Percentiles rank a stretch among this genome's conserved stretches.
These are phyloP conservation scores for Saxidomus purpurata DNA, from an alignment of 1,140 invertebrate genomes.

Conservation along the genomic window DNA sequence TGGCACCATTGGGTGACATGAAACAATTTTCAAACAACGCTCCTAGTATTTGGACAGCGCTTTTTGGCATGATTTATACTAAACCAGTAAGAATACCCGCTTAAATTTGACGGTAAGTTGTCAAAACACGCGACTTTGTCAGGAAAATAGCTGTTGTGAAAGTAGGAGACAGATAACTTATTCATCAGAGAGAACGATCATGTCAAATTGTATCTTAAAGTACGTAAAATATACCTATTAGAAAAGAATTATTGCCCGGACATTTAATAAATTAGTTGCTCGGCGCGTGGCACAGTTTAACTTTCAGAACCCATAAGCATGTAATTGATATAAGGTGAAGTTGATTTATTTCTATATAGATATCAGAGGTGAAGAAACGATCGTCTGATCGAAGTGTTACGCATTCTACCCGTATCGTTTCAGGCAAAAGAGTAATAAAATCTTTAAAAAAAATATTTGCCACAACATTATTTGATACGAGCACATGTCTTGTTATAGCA, in stretches of 20 bases:
- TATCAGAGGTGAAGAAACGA: neutral
- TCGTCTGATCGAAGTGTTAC: too few relatives aligned
- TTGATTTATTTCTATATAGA: neutral
- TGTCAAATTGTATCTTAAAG: neutral
- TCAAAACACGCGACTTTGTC: conserved; percentile 19
- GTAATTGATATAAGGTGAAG: neutral
- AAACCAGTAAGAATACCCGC: neutral
- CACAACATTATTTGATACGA: too few relatives aligned
- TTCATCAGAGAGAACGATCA: neutral
- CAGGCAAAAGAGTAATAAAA: too few relatives aligned
- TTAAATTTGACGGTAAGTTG: conserved; percentile 18
- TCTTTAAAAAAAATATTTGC: too few relatives aligned
- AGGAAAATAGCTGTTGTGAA: neutral
- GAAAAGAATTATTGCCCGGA: neutral
- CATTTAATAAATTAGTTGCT: neutral
- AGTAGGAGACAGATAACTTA: neutral
- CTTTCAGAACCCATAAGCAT: neutral
- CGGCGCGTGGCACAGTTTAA: conserved; percentile 16
- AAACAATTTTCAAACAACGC: conserved; percentile 7
- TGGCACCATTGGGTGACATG: conserved; percentile 11
- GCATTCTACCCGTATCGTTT: too few relatives aligned
- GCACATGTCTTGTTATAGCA: too few relatives aligned
- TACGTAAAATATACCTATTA: neutral
- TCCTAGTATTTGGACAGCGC: neutral
- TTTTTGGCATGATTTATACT: conserved; percentile 18